phyloP scores from a whole-genome alignment of 2,888 invertebrate species.

The Eupithecia tripunctaria region DNA sequence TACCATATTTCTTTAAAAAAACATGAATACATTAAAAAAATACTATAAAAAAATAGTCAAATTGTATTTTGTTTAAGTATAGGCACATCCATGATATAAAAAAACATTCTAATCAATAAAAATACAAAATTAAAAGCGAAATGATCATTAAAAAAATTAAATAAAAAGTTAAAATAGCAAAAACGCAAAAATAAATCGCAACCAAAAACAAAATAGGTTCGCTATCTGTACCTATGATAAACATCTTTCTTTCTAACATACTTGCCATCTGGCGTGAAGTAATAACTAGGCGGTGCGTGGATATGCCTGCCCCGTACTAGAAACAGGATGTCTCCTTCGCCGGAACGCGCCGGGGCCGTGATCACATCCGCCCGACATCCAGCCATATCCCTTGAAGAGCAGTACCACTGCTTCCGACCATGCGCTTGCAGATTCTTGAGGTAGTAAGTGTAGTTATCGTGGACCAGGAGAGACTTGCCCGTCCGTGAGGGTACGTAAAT shows the following conservation, averaged over 20 bases:
- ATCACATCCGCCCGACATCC: slow-evolving; percentile 80
- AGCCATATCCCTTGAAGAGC: slow-evolving; percentile 80
- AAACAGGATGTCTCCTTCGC: slow-evolving; percentile 74
- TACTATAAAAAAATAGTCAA: slow-evolving; percentile 6
- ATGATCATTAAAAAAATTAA: slow-evolving; percentile 26
- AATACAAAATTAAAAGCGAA: slow-evolving; percentile 20
- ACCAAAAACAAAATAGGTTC: slow-evolving; percentile 26
- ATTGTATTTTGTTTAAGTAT: neutral
- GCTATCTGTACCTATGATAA: slow-evolving; percentile 79
- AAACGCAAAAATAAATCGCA: slow-evolving; percentile 27
- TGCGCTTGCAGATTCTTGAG: slow-evolving; percentile 80
- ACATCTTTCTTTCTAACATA: slow-evolving; percentile 79
- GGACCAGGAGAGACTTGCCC: slow-evolving; percentile 77
- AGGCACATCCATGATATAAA: neutral
- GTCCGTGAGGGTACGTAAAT: slow-evolving; percentile 82
- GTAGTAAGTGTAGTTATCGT: slow-evolving; percentile 80
- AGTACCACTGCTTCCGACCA: slow-evolving; percentile 81
- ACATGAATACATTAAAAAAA: slow-evolving; percentile 24
- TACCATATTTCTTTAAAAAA: neutral
- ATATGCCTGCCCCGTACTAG: slow-evolving; percentile 77
- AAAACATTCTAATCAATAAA: neutral
- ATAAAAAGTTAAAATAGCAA: slow-evolving; percentile 4
- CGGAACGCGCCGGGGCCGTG: slow-evolving; percentile 69
- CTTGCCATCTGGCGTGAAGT: slow-evolving; percentile 79
- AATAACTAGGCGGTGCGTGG: slow-evolving; percentile 77